Base-by-base conservation (phyloP, 64 coral and sea anemone species). In the Exaiptasia diaphana region DNA sequence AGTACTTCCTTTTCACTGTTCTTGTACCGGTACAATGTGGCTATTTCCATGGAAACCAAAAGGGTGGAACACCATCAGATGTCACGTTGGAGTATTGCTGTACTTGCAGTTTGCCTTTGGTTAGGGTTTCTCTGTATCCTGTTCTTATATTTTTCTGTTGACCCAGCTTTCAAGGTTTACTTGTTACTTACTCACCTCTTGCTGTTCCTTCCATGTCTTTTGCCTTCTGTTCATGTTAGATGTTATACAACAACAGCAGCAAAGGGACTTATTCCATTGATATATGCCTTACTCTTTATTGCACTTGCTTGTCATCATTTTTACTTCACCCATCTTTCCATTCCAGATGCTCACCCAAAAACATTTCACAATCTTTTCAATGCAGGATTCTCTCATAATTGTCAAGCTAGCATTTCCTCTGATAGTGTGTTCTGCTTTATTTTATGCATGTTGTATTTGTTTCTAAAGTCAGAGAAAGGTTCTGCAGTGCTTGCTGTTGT, bases 131-230 rank as follows among this genome's bases (percentile, higher is more conserved):
- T 75, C 46, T 58, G 74, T 42, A 59, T 79, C 4, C 37, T 87
- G 21, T 45, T 75, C n/a, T 48, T 87, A 48, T 78, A 79, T 36
- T 33, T 12, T 18, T 50, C 46, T 5, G 84, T 34, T 1, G 84
- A 87, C 27, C 13, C 74, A 26, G 64, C 57, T 20, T 87, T 87
- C 41, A 87, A 79, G 74, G 62, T 68, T 48, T 68, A 63, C 26
- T 60, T 87, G 29, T 36, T 87, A 0, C 61, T 87, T 34, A 41
- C 79, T 3, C 60, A 87, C 79, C 33, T 87, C 15, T 28, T 79
- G 42, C n/a, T 87, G 43, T 77, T 87, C 21, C 36, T 87, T 20
- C 84, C 84, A 18, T 79, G 84, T 25, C 39, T 87, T 11, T 68
- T 87, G 4, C 84, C 74, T 7, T 65, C 73, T 67, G 72, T 78